Percentiles rank a stretch among this genome's conserved stretches.
These are phyloP conservation scores for Cyphomyrus plagiostoma DNA, from an alignment of 2,113 vertebrate genomes.

Conservation along the genomic window DNA sequence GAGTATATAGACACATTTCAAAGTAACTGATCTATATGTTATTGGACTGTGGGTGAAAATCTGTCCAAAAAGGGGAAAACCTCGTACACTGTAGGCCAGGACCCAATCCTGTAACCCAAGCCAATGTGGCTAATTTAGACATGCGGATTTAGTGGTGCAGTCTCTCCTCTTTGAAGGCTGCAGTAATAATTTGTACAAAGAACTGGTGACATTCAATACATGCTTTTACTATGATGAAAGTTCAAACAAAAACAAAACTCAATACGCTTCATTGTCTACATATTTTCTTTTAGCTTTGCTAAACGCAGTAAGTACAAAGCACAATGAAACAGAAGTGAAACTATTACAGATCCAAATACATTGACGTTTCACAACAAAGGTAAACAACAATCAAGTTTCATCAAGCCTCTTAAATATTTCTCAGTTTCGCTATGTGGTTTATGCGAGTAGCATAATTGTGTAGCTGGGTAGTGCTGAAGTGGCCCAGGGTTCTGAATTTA, in stretches of 20 bases:
- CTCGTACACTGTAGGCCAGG: not conserved
- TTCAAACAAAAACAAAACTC: not conserved
- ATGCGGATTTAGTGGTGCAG: not conserved
- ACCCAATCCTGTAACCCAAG: not conserved
- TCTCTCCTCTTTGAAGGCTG: not conserved
- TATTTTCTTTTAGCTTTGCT: not conserved
- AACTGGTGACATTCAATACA: not conserved
- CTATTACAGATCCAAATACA: not conserved
- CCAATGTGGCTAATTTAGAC: not conserved
- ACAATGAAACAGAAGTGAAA: not conserved
- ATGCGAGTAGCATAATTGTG: not conserved
- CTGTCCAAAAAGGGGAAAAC: not conserved
- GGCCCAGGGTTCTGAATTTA: not conserved
- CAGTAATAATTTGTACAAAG: not conserved
- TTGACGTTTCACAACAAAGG: not conserved
- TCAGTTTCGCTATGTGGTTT: not conserved
- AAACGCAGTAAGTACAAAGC: not conserved
- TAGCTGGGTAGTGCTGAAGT: not conserved
- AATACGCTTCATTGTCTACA: not conserved
- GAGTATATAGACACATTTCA: not conserved
- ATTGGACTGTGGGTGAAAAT: not conserved
- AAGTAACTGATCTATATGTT: not conserved
- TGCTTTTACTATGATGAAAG: not conserved
- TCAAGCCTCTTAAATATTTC: not conserved
- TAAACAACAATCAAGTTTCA: not conserved